Evolutionary conservation across 1,140 invertebrate species (phyloP).

Genomic region (Nephotettix cincticeps): DNA sequence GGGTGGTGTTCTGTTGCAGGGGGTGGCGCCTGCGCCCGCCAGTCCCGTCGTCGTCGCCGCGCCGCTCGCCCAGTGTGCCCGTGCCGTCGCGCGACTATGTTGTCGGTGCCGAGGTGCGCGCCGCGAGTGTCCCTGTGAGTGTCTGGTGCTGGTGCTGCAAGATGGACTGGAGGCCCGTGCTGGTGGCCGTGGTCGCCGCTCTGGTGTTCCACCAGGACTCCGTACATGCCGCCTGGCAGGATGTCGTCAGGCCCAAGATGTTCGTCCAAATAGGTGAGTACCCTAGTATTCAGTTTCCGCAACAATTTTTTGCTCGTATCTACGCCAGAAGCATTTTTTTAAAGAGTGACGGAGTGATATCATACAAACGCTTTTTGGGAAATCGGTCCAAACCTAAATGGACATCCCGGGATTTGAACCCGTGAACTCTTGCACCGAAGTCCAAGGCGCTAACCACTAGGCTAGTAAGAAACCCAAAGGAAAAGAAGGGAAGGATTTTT

Average conservation of each 20-base stretch:
- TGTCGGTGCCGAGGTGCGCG: neutral
- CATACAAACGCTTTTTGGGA: too few relatives aligned
- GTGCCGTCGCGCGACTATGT: neutral
- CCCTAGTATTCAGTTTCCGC: too few relatives aligned
- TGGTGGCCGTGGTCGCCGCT: neutral
- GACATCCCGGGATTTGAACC: too few relatives aligned
- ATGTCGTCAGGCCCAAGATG: slow-evolving; percentile 13
- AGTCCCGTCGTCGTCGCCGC: neutral
- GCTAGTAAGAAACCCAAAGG: too few relatives aligned
- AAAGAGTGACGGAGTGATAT: too few relatives aligned
- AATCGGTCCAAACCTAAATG: too few relatives aligned
- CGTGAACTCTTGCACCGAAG: too few relatives aligned
- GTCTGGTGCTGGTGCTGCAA: neutral
- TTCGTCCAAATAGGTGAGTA: slow-evolving; percentile 20
- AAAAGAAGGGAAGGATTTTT: too few relatives aligned
- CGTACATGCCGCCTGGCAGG: neutral
- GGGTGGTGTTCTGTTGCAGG: neutral
- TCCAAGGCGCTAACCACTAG: too few relatives aligned
- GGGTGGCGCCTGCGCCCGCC: neutral
- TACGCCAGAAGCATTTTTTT: too few relatives aligned
- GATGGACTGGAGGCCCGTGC: neutral
- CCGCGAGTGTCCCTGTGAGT: neutral
- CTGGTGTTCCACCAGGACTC: neutral
- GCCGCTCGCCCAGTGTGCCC: neutral
- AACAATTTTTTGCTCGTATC: too few relatives aligned